phyloP scores from a whole-genome alignment of 2,113 vertebrate species.

The Phrynosoma platyrhinos region DNA sequence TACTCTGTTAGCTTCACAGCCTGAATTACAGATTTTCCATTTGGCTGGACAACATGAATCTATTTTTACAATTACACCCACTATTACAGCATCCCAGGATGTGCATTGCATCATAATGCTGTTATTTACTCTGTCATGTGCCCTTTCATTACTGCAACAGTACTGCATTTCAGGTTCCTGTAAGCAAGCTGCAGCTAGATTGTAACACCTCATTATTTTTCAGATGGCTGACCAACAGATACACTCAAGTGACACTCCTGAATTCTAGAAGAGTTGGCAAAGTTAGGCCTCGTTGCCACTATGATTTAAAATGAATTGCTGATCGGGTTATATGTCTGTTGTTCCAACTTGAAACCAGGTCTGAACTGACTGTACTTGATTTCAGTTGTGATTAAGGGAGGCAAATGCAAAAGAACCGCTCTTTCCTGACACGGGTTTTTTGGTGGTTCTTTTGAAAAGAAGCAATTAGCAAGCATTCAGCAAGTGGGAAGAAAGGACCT shows the following conservation, averaged over 20 bases:
- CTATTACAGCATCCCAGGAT: constrained; percentile 52
- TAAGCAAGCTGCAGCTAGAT: constrained; percentile 27
- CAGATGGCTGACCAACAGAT: constrained; percentile 33
- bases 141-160: constrained; percentile 55
- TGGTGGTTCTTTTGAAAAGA: too few species aligned
- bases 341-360: too few species aligned
- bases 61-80: constrained; percentile 67
- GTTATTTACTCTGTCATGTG: constrained; percentile 53
- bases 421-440: too few species aligned
- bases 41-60: constrained; percentile 68
- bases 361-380: too few species aligned
- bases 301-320: too few species aligned
- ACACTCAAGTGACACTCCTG: background rate
- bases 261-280: background rate
- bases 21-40: constrained; percentile 79
- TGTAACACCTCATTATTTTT: constrained; percentile 35
- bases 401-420: too few species aligned
- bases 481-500: too few species aligned
- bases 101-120: constrained; percentile 66
- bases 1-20: constrained; percentile 69
- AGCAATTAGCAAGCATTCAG: too few species aligned
- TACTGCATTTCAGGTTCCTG: background rate
- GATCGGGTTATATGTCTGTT: too few species aligned
- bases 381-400: too few species aligned
- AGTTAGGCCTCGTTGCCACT: background rate